Percentiles rank a stretch among this genome's conserved stretches.
Conservation (phyloP, 2,888 invertebrate genomes). For the Andrena trimmerana region DNA sequence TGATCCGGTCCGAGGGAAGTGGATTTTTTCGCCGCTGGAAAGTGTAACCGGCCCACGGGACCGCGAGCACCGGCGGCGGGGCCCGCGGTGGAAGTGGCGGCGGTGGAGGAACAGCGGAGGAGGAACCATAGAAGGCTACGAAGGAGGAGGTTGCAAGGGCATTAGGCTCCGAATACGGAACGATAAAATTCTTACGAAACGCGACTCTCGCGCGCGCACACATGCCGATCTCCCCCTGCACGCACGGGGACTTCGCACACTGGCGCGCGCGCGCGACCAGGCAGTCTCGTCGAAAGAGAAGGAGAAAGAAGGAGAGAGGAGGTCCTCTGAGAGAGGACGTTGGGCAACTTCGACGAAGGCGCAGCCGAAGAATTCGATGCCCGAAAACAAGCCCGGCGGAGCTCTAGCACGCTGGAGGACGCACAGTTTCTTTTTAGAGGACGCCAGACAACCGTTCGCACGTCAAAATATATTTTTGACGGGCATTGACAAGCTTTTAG, state of each 20-base stretch:
- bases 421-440: conserved; percentile 45
- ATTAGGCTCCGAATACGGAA: conserved; percentile 75
- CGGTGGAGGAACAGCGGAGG: conserved; percentile 28
- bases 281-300: conserved; percentile 23
- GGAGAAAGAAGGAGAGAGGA: conserved; percentile 28
- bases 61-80: conserved; percentile 15
- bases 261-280: conserved; percentile 11
- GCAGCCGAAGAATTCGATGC: conserved; percentile 44
- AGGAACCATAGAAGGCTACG: conserved; percentile 52
- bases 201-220: conserved; percentile 34
- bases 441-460: conserved; percentile 19
- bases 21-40: conserved; percentile 53
- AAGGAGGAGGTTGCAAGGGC: conserved; percentile 72
- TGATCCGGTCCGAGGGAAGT: conserved; percentile 63
- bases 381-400: conserved; percentile 37
- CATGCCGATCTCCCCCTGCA: conserved; percentile 9
- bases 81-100: conserved; percentile 31
- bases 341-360: conserved; percentile 52
- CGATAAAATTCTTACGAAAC: conserved; percentile 77
- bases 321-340: conserved; percentile 35
- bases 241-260: conserved; percentile 21
- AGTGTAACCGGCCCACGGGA: conserved; percentile 45
- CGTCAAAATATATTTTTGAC: conserved; percentile 72
- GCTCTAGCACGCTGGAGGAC: conserved; percentile 36
- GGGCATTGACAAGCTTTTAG: conserved; percentile 76